phyloP scores from a whole-genome alignment of 2,888 invertebrate species.

The Ptychoptera contaminata region DNA sequence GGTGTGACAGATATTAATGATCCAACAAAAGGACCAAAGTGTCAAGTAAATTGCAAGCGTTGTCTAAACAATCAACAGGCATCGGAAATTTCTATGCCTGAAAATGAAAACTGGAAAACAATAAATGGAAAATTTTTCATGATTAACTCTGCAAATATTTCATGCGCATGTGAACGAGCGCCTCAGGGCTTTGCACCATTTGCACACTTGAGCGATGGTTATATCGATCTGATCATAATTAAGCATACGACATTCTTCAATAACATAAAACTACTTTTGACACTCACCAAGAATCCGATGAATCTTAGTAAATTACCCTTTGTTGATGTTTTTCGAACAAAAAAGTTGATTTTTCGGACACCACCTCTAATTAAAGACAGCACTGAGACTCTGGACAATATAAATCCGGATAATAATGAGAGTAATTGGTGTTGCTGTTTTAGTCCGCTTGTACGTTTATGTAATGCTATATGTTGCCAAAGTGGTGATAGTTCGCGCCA shows the following conservation, averaged over 20 bases:
- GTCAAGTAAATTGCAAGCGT: constrained; percentile 35
- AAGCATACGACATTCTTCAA: constrained; percentile 54
- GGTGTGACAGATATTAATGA: constrained; percentile 37
- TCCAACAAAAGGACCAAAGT: constrained; percentile 30
- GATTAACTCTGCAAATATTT: constrained; percentile 61
- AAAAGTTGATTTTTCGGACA: constrained; percentile 52
- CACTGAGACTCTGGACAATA: no score
- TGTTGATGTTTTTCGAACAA: constrained; percentile 56
- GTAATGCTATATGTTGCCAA: no score
- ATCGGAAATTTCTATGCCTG: background rate
- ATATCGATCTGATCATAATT: constrained; percentile 58
- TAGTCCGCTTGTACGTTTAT: constrained; percentile 5
- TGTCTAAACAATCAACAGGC: constrained; percentile 19
- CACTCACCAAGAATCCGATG: background rate
- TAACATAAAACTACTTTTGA: constrained; percentile 50
- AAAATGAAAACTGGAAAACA: constrained; percentile 33
- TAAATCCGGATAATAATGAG: constrained; percentile 11
- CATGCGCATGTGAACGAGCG: constrained; percentile 56
- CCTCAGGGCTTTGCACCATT: constrained; percentile 64
- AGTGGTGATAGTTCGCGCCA: no score
- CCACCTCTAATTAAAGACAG: constrained; percentile 12
- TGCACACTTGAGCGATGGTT: constrained; percentile 67
- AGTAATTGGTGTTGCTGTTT: constrained; percentile 14
- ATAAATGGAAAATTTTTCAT: constrained; percentile 59
- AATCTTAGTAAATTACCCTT: constrained; percentile 41